A percentile compares a stretch with the other conserved stretches of the same genome.
These are phyloP conservation scores for Leptopterna dolabrata DNA, from an alignment of 2,888 invertebrate species.

Conservation along the genomic window DNA sequence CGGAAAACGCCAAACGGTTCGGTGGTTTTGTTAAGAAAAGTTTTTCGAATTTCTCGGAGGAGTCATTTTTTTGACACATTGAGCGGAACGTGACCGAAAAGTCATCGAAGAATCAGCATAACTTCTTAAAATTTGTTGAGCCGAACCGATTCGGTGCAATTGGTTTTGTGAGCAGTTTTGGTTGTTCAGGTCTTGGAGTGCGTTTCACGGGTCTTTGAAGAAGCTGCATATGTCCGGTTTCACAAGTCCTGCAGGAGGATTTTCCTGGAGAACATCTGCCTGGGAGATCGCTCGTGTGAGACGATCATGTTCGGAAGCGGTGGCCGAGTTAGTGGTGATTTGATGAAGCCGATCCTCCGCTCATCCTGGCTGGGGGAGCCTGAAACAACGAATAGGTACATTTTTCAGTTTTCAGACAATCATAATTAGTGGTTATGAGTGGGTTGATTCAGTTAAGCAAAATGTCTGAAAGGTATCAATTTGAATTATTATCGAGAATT, in stretches of 20 bases:
- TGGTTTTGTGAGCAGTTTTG: background rate
- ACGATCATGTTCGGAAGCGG: background rate
- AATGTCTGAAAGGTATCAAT: too few relatives aligned
- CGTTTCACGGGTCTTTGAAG: background rate
- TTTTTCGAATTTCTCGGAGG: background rate
- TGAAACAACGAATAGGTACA: background rate
- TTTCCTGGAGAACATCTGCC: background rate
- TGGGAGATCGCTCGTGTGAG: background rate
- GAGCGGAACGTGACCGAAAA: background rate
- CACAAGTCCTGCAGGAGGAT: background rate
- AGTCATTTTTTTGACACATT: background rate
- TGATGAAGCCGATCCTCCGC: slow-evolving; percentile 21
- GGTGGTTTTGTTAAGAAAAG: background rate
- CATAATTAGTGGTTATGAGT: too few relatives aligned
- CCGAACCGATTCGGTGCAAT: background rate
- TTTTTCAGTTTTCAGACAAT: too few relatives aligned
- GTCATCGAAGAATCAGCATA: too few relatives aligned
- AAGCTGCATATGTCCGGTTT: background rate
- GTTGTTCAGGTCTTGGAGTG: background rate
- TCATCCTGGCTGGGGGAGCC: slow-evolving; percentile 40
- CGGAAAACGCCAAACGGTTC: background rate
- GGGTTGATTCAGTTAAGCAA: too few relatives aligned
- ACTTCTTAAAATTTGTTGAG: background rate
- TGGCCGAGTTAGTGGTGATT: background rate
- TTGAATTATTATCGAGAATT: too few relatives aligned